phyloP scores from a whole-genome alignment of 2,113 vertebrate species.

The Muntiacus muntjak region DNA sequence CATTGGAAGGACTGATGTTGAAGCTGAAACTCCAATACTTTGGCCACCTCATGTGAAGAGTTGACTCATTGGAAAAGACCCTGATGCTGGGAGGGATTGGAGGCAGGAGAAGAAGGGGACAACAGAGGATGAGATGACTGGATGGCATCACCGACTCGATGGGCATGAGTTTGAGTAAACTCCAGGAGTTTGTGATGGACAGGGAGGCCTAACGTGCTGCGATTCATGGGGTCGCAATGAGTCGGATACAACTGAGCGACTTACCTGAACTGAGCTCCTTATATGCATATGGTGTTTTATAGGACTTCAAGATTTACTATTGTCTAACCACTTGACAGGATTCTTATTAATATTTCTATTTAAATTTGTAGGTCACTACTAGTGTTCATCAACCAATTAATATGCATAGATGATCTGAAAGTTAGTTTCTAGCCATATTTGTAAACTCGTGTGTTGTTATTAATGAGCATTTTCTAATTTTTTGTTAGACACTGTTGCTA shows the following conservation, averaged over 20 bases:
- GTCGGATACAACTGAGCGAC: accelerated
- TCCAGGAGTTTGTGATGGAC: no score
- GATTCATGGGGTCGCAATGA: neutral
- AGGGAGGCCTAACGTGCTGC: no score
- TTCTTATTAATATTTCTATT: neutral
- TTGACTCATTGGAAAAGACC: no score
- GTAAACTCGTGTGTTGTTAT: neutral
- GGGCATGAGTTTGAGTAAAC: no score
- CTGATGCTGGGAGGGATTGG: no score
- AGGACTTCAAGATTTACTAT: neutral
- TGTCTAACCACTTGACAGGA: neutral
- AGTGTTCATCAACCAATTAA: neutral
- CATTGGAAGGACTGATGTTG: no score
- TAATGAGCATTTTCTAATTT: neutral
- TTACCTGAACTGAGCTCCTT: neutral
- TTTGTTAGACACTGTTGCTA: neutral
- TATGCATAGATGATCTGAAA: neutral
- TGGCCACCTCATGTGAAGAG: no score
- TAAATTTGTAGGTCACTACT: neutral
- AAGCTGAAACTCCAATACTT: no score
- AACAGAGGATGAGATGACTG: no score
- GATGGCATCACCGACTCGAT: no score
- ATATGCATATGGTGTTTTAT: neutral
- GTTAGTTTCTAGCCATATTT: neutral
- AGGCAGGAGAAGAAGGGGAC: no score